Conservation (phyloP, 1,140 invertebrate species). For the Rhynchophorus ferrugineus region DNA sequence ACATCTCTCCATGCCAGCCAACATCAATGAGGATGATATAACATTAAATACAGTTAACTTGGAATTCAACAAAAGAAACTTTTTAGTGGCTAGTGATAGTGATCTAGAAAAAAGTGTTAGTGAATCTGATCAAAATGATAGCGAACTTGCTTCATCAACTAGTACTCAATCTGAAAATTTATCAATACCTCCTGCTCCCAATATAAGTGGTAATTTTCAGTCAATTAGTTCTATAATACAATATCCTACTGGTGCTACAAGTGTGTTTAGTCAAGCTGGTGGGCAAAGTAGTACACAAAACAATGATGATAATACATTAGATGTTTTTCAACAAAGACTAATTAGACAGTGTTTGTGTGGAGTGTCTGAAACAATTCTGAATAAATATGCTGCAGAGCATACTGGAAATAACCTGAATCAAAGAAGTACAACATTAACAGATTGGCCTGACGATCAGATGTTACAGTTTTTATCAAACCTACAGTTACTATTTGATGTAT, state of each 20-base stretch:
- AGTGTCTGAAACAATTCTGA: constrained; percentile 59
- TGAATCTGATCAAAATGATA: constrained; percentile 19
- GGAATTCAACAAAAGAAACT: constrained; percentile 24
- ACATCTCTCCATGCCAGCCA: constrained; percentile 33
- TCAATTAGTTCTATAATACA: constrained; percentile 8
- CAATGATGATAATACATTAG: constrained; percentile 34
- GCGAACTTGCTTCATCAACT: constrained; percentile 10
- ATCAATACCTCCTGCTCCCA: constrained; percentile 30
- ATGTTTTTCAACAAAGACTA: constrained; percentile 53
- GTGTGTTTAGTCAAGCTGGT: neutral
- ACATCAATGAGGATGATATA: constrained; percentile 35
- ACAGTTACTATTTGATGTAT: constrained; percentile 75
- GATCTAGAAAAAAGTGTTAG: constrained; percentile 24
- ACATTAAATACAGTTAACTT: constrained; percentile 29
- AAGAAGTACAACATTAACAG: constrained; percentile 47
- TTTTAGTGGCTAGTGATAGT: constrained; percentile 31
- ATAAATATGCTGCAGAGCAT: constrained; percentile 60
- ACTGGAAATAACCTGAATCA: constrained; percentile 42
- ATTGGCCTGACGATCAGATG: constrained; percentile 64
- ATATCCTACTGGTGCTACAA: constrained; percentile 1
- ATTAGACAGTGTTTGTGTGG: constrained; percentile 68
- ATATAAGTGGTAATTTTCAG: constrained; percentile 22
- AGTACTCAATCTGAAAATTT: constrained; percentile 25
- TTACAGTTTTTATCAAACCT: constrained; percentile 73
- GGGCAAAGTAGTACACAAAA: neutral